Conservation (phyloP, 2,888 invertebrate genomes). For the Holacanthella duospinosa region DNA sequence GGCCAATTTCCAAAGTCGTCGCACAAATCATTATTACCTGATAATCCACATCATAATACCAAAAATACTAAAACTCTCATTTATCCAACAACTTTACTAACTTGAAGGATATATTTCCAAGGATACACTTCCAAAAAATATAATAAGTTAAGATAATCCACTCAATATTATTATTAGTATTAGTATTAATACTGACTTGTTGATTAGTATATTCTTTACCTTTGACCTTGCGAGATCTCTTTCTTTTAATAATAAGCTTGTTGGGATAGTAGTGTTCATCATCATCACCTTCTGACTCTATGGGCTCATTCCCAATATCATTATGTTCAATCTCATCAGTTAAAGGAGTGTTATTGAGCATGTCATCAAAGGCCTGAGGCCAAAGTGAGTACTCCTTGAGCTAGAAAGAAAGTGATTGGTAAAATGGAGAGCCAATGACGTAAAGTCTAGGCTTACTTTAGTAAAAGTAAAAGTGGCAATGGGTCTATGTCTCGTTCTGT, state of each 20-base stretch:
- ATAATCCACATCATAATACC: too few species aligned
- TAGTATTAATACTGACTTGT: neutral
- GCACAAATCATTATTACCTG: too few species aligned
- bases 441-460: slow-evolving; percentile 38
- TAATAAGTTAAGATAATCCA: neutral
- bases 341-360: neutral
- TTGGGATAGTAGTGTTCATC: slow-evolving; percentile 21
- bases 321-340: slow-evolving; percentile 21
- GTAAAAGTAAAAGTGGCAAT: slow-evolving; percentile 43
- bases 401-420: slow-evolving; percentile 14
- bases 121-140: too few species aligned
- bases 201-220: slow-evolving; percentile 18
- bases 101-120: too few species aligned
- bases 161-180: too few species aligned
- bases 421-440: neutral
- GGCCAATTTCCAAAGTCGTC: too few species aligned
- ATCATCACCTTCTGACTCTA: slow-evolving; percentile 23
- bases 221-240: slow-evolving; percentile 29
- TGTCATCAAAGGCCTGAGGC: slow-evolving; percentile 12
- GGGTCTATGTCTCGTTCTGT: slow-evolving; percentile 42
- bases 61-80: too few species aligned
- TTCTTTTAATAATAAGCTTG: too few species aligned
- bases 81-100: too few species aligned
- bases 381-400: slow-evolving; percentile 36
- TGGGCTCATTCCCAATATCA: slow-evolving; percentile 35